Percentiles rank a stretch among this genome's conserved stretches.
Conservation (phyloP, 2,797 vertebrate genomes). For the Bothrops alternatus region DNA sequence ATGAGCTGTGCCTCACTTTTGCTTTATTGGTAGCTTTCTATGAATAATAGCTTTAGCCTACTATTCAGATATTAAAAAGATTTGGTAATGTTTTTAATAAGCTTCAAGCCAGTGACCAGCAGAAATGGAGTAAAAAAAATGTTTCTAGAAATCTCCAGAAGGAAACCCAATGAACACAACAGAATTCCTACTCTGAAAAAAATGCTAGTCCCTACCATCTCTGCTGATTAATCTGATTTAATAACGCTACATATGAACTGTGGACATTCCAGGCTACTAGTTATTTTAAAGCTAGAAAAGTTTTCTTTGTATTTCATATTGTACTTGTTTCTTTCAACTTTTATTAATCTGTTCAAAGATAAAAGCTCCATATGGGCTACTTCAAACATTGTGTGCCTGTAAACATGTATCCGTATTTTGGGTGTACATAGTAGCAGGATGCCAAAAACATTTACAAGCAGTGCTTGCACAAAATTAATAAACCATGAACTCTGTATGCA, state of each 20-base stretch:
- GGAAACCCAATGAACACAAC: conserved; percentile 19
- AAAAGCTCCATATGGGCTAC: not conserved
- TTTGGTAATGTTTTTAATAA: not conserved
- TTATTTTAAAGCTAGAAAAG: conserved; percentile 31
- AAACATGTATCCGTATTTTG: not conserved
- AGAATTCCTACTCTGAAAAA: conserved; percentile 22
- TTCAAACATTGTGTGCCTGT: not conserved
- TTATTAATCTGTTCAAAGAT: conserved; percentile 10
- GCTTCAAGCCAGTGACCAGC: conserved; percentile 17
- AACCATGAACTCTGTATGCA: not conserved
- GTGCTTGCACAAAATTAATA: not conserved
- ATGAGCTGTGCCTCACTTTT: too few species aligned
- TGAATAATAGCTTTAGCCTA: not conserved
- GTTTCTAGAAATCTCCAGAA: not conserved
- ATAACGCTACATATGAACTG: conserved; percentile 65
- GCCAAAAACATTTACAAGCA: conserved; percentile 7
- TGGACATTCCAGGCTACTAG: conserved; percentile 34
- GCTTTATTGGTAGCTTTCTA: not conserved
- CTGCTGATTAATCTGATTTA: conserved; percentile 47
- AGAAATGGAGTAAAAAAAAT: conserved; percentile 6
- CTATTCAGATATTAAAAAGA: not conserved
- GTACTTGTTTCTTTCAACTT: conserved; percentile 14
- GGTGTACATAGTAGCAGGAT: not conserved
- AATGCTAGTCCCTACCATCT: conserved; percentile 32
- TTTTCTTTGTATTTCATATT: conserved; percentile 45